These are phyloP conservation scores for Megaceryle alcyon DNA, from an alignment of 2,797 vertebrate genomes.

Conservation along the genomic window DNA sequence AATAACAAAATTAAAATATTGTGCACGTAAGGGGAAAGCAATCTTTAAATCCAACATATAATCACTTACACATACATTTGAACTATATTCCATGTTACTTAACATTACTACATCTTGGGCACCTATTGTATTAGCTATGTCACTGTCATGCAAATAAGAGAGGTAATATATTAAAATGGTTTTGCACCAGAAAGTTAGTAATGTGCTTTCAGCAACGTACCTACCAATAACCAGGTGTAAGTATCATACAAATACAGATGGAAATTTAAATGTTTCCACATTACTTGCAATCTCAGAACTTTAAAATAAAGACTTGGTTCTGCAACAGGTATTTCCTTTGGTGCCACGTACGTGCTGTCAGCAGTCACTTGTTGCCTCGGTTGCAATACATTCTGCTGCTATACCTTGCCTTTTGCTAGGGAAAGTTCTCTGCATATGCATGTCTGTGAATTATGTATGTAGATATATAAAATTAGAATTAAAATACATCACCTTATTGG, in stretches of 20 bases:
- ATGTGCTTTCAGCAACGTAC: not conserved
- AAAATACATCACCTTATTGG: not conserved
- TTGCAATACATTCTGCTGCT: not conserved
- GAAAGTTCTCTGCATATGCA: not conserved
- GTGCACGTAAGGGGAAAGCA: not conserved
- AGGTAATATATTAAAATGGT: not conserved
- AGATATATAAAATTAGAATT: not conserved
- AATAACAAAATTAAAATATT: not conserved
- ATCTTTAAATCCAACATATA: not conserved
- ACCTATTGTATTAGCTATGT: not conserved
- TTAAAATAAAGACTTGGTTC: not conserved
- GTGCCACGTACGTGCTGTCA: not conserved
- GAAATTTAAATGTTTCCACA: not conserved
- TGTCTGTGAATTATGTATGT: not conserved
- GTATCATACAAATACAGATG: not conserved
- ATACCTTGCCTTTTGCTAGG: not conserved
- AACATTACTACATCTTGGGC: not conserved
- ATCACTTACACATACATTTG: not conserved
- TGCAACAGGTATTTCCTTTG: not conserved
- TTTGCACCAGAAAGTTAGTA: constrained; percentile 33
- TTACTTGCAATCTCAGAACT: not conserved
- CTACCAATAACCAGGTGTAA: not conserved
- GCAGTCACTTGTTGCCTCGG: not conserved
- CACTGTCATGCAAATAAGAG: not conserved
- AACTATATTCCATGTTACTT: not conserved